phyloP scores from a whole-genome alignment of 2,113 vertebrate genomes.

The Dunckerocampus dactyliophorus region DNA sequence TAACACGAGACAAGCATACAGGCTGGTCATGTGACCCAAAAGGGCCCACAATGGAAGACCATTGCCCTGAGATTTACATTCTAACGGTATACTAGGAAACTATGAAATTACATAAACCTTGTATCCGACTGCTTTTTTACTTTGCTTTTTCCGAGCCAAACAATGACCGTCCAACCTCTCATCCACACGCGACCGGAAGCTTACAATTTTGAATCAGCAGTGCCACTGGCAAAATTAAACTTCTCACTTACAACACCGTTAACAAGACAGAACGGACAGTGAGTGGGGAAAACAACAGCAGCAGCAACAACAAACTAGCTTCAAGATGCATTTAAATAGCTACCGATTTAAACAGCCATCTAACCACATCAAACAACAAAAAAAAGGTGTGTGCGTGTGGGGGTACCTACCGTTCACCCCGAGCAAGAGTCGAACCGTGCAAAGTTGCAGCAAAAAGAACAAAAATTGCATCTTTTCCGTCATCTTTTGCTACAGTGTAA shows the following conservation, averaged over 20 bases:
- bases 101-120: background rate
- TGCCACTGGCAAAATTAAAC: slow-evolving; percentile 4
- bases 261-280: too few relatives aligned
- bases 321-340: background rate
- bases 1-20: slow-evolving; percentile 24
- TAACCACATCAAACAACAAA: slow-evolving; percentile 22
- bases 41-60: slow-evolving; percentile 16
- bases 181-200: slow-evolving; percentile 27
- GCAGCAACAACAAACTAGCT: background rate
- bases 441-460: slow-evolving; percentile 45
- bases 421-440: slow-evolving; percentile 45
- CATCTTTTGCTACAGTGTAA: slow-evolving; percentile 44
- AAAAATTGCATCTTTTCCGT: slow-evolving; percentile 25
- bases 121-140: too few relatives aligned
- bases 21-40: background rate
- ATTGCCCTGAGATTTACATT: slow-evolving; percentile 6
- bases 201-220: slow-evolving; percentile 10
- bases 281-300: background rate
- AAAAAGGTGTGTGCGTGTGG: background rate
- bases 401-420: slow-evolving; percentile 60
- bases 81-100: slow-evolving; percentile 1
- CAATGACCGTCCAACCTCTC: slow-evolving; percentile 4
- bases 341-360: background rate
- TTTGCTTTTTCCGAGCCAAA: slow-evolving; percentile 1
- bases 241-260: background rate